Base-by-base conservation (phyloP, 2,888 invertebrate genomes). In the Apodemia mormo region DNA sequence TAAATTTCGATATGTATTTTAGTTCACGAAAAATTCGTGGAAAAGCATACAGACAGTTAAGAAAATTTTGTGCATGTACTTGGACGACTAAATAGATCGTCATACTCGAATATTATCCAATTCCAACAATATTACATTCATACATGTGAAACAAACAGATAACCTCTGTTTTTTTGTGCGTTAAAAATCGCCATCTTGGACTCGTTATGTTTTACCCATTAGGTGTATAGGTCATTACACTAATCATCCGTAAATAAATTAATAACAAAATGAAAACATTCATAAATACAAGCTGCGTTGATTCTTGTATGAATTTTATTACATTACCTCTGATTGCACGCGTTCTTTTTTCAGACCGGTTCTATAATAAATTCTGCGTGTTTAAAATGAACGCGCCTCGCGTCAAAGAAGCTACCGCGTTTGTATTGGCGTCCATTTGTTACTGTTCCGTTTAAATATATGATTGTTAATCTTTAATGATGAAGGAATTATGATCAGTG, bases 301-400 rank as follows among this genome's bases (percentile, higher is more conserved):
- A 33, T 58, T 33, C 58, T 58, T 58, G 30, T 58, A 58, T 58
- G 58, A 33, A 58, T 58, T 33, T 58, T 10, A 58, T 58, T 58
- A 58, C 58, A 58, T 58, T 58, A 58, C 58, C 58, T 29, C 84
- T 83, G 81, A 86, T 91, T 78, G 87, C 89, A 22, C 85, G 90
- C 85, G 84, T 86, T 87, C 84, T 86, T 85, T 86, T 85, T 88
- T 88, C 85, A 81, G 80, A 89, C 85, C 82, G 84, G 84, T 86
- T 85, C 78, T 78, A 80, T 78, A 78, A 88, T 91, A 89, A 89
- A 91, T 90, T 85, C 81, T 78, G 76, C 78, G 76, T 80, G 81
- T 79, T 83, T 85, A 82, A 85, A 87, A 85, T 80, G 82, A 86
- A 84, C 82, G 81, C 77, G 84, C 85, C 84, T 80, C 79, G 77